Conservation (phyloP, 1,140 invertebrate genomes). For the Ceratina australensis region DNA sequence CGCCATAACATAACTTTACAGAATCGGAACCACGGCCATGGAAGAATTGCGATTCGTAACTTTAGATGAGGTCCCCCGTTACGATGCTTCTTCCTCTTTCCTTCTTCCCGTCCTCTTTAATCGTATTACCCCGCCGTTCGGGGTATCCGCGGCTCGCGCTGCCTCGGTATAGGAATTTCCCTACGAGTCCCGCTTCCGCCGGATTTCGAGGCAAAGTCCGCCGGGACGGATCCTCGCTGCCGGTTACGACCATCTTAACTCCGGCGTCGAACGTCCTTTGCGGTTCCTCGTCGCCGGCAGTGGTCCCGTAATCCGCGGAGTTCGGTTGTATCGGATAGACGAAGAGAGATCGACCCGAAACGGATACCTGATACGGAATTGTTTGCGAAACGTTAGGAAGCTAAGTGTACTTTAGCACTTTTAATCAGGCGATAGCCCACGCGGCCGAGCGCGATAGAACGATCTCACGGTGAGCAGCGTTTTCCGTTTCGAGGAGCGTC, state of each 20-base stretch:
- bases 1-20: constrained; percentile 80
- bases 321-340: constrained; percentile 2
- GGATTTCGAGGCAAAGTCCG: constrained; percentile 60
- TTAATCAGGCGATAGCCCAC: too few species aligned
- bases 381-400: too few species aligned
- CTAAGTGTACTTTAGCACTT: too few species aligned
- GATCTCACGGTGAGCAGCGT: not conserved
- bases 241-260: constrained; percentile 54
- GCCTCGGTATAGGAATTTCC: constrained; percentile 63
- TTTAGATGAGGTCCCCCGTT: constrained; percentile 77
- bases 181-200: constrained; percentile 58
- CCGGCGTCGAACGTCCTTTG: constrained; percentile 27
- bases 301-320: constrained; percentile 35
- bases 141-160: constrained; percentile 46
- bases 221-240: constrained; percentile 24
- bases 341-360: not conserved
- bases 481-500: not conserved
- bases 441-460: too few species aligned
- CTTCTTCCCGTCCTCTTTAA: constrained; percentile 62
- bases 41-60: constrained; percentile 80
- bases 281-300: constrained; percentile 13
- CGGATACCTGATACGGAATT: not conserved
- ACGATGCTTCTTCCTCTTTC: constrained; percentile 49
- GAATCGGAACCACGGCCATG: constrained; percentile 78
- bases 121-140: constrained; percentile 67